Percentiles rank a stretch among this genome's conserved stretches.
These are phyloP conservation scores for Clarias batrachus DNA, from an alignment of 2,113 vertebrate genomes.

Conservation along the genomic window DNA sequence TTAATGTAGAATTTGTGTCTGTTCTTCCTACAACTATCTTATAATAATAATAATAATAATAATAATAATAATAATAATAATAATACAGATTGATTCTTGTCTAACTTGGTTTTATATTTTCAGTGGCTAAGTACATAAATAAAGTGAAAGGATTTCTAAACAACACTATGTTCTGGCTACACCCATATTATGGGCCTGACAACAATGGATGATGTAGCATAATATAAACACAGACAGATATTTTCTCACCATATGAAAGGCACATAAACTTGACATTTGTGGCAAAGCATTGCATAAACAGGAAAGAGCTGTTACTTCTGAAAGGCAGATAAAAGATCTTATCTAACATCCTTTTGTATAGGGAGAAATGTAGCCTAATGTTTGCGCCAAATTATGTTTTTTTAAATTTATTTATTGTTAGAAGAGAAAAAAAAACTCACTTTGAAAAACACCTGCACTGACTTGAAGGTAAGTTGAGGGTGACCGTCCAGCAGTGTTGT, in stretches of 20 bases:
- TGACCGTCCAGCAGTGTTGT: conserved; percentile 44
- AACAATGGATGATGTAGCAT: background rate
- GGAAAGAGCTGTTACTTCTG: conserved; percentile 15
- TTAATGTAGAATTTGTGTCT: background rate
- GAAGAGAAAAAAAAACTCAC: conserved; percentile 22
- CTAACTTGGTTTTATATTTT: background rate
- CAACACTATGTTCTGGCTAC: background rate
- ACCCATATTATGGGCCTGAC: background rate
- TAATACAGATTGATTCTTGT: background rate
- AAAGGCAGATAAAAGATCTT: conserved; percentile 49
- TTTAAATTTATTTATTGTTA: background rate
- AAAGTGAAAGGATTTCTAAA: background rate
- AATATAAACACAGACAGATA: background rate
- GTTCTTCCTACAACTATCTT: background rate
- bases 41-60: no score
- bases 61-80: background rate
- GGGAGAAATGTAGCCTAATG: conserved; percentile 21
- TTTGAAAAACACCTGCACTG: background rate
- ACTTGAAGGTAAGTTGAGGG: conserved; percentile 17
- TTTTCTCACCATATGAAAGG: background rate
- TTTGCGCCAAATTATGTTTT: background rate
- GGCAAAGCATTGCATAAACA: conserved; percentile 27
- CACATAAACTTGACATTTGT: background rate
- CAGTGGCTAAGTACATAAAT: background rate
- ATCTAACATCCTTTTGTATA: conserved; percentile 30